A percentile compares a stretch with the other conserved stretches of the same genome.
These are phyloP conservation scores for Hemicrepidius hirtus DNA, from an alignment of 2,888 invertebrate species.

Conservation along the genomic window DNA sequence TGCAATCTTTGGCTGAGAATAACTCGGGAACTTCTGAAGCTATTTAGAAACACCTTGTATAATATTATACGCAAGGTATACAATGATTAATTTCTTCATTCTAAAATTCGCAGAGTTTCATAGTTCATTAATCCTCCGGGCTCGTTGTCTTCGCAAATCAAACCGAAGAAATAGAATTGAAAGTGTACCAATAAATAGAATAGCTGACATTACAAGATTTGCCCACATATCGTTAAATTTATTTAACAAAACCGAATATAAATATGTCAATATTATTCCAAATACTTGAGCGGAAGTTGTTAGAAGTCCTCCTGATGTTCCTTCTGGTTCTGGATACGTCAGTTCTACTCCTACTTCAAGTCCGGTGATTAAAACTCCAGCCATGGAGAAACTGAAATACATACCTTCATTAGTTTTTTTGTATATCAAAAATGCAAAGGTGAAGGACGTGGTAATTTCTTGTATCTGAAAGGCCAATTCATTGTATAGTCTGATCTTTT, in stretches of 20 bases:
- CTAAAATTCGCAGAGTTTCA: too few species aligned
- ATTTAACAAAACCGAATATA: conserved; percentile 76
- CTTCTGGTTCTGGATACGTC: conserved; percentile 98
- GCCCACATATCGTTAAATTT: background rate
- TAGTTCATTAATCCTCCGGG: background rate
- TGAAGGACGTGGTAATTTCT: too few species aligned
- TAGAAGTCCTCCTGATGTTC: conserved; percentile 96
- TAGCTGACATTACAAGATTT: conserved; percentile 11
- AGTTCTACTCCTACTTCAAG: conserved; percentile 98
- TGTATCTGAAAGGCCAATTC: too few species aligned
- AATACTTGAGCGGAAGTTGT: conserved; percentile 93
- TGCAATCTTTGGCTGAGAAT: too few species aligned
- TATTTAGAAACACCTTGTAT: too few species aligned
- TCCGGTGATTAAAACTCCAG: conserved; percentile 97
- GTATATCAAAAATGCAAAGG: too few species aligned
- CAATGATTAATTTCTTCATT: too few species aligned
- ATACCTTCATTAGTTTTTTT: background rate
- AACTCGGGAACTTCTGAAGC: too few species aligned
- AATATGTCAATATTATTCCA: conserved; percentile 87
- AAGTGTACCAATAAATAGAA: background rate
- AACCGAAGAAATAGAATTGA: background rate
- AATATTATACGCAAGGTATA: too few species aligned
- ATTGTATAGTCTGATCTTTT: too few species aligned
- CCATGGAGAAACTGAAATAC: conserved; percentile 94
- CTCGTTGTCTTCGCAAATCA: conserved; percentile 2